These are phyloP conservation scores for Montipora cactus DNA, from an alignment of 64 coral and sea anemone species.

Conservation along the genomic window DNA sequence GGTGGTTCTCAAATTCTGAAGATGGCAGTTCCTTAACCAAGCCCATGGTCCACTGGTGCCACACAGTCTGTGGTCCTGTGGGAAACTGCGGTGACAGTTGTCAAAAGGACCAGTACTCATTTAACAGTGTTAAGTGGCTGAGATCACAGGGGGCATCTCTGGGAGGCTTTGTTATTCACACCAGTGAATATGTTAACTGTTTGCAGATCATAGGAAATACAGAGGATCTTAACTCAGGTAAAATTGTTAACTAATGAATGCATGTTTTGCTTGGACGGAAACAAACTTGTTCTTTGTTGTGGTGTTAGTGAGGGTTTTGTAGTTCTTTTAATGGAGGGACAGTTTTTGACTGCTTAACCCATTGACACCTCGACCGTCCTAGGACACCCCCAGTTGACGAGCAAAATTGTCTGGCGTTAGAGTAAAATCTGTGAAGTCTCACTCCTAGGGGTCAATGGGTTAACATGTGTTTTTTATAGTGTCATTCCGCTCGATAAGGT, in stretches of 20 bases:
- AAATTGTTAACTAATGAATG: background rate
- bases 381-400: too few species aligned
- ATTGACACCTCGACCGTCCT: too few species aligned
- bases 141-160: constrained; percentile 45
- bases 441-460: too few species aligned
- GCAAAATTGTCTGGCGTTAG: too few species aligned
- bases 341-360: too few species aligned
- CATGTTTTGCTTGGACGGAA: background rate
- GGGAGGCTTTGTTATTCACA: constrained; percentile 69
- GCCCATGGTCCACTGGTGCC: constrained; percentile 82
- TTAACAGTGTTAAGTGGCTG: constrained; percentile 82
- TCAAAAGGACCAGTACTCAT: constrained; percentile 66
- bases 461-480: too few species aligned
- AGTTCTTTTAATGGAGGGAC: too few species aligned
- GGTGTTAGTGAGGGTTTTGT: background rate
- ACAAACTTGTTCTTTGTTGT: background rate
- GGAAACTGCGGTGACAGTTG: constrained; percentile 73
- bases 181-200: constrained; percentile 77
- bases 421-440: too few species aligned
- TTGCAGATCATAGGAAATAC: constrained; percentile 75
- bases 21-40: constrained; percentile 31
- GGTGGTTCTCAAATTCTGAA: constrained; percentile 75
- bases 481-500: too few species aligned
- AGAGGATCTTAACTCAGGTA: background rate
- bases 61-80: constrained; percentile 80